Evolutionary conservation across 2,113 vertebrate genomes (phyloP).

Genomic region (Verasper variegatus): DNA sequence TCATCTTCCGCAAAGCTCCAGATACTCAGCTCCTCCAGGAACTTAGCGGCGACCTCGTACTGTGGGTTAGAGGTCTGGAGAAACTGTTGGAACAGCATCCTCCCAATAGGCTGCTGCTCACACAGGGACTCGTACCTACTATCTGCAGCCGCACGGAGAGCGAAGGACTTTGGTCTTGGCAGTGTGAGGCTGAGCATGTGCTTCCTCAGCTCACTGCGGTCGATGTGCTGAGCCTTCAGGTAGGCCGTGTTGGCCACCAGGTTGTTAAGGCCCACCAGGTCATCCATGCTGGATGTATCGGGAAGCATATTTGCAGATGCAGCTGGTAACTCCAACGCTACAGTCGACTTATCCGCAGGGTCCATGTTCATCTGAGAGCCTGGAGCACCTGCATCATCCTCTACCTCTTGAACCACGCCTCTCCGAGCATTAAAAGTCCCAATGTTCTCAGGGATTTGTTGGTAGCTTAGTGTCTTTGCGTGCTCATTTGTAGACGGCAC

Average conservation of each 20-base stretch:
- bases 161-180: slow-evolving; percentile 77
- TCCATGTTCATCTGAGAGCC: slow-evolving; percentile 19
- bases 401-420: slow-evolving; percentile 13
- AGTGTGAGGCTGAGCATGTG: slow-evolving; percentile 80
- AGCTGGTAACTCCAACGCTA: slow-evolving; percentile 4
- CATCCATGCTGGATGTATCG: slow-evolving; percentile 80
- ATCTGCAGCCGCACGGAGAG: slow-evolving; percentile 53
- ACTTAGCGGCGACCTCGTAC: slow-evolving; percentile 78
- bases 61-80: slow-evolving; percentile 75
- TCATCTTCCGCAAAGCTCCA: slow-evolving; percentile 86
- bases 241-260: slow-evolving; percentile 92
- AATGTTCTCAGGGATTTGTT: slow-evolving; percentile 63
- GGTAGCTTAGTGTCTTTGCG: slow-evolving; percentile 62
- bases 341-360: slow-evolving; percentile 11
- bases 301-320: background rate
- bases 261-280: slow-evolving; percentile 89
- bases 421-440: slow-evolving; percentile 33
- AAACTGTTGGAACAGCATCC: slow-evolving; percentile 87
- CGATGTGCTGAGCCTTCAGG: slow-evolving; percentile 86
- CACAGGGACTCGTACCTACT: slow-evolving; percentile 86
- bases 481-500: slow-evolving; percentile 43
- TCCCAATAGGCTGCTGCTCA: slow-evolving; percentile 91
- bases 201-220: slow-evolving; percentile 84
- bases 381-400: slow-evolving; percentile 25
- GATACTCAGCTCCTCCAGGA: slow-evolving; percentile 84